Evolutionary conservation across 2,797 vertebrate genomes (phyloP).

Genomic region (Galagoides demidoff): DNA sequence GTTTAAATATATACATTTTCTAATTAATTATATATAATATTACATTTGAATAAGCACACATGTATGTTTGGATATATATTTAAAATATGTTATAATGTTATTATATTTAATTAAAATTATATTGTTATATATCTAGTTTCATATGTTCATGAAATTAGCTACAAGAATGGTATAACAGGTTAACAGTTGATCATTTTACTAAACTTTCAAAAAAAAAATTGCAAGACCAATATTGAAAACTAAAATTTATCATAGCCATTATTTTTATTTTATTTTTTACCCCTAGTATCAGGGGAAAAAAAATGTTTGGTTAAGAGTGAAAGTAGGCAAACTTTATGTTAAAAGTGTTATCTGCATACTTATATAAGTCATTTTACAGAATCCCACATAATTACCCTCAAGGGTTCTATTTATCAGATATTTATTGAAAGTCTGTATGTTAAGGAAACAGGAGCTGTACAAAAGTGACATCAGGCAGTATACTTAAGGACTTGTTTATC

Average conservation of each 20-base stretch:
- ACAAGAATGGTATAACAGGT: neutral
- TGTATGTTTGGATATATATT: neutral
- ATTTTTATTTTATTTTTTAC: constrained; percentile 39
- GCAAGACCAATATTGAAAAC: constrained; percentile 13
- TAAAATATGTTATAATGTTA: neutral
- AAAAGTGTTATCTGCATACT: neutral
- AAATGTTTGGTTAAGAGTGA: neutral
- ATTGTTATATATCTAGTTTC: neutral
- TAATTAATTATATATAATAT: neutral
- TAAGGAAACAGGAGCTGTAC: neutral
- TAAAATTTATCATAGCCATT: neutral
- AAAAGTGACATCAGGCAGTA: neutral
- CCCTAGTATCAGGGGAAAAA: neutral
- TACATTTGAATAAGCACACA: neutral
- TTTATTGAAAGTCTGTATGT: neutral
- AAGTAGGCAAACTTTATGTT: neutral
- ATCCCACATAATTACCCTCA: neutral
- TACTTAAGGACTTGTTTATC: neutral
- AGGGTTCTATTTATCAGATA: neutral
- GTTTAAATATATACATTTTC: neutral
- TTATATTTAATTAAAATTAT: neutral
- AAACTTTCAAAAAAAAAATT: neutral
- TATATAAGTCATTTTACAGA: constrained; percentile 2
- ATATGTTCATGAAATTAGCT: neutral
- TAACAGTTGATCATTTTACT: neutral